A percentile compares a stretch with the other conserved stretches of the same genome.
phyloP scores from a whole-genome alignment of 1,140 invertebrate genomes.

The Drosophila mayri region DNA sequence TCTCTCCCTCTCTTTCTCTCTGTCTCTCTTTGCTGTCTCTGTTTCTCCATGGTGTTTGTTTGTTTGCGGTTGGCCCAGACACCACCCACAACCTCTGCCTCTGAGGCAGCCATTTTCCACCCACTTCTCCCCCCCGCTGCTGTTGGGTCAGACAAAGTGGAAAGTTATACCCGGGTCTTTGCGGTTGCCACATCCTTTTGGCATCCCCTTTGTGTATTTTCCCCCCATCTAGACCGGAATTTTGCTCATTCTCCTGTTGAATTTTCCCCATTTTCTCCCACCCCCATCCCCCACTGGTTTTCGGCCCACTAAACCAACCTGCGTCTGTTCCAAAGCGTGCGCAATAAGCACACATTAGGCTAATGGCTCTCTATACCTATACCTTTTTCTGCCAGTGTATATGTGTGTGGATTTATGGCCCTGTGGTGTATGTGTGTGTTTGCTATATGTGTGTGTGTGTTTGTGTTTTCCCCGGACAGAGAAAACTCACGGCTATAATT shows the following conservation, averaged over 20 bases:
- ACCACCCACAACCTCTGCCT: slow-evolving; percentile 4
- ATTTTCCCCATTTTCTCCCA: slow-evolving; percentile 10
- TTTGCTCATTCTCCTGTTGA: background rate
- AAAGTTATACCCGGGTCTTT: slow-evolving; percentile 30
- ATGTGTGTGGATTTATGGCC: slow-evolving; percentile 5
- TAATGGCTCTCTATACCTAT: slow-evolving; percentile 59
- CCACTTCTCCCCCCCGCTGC: slow-evolving; percentile 3
- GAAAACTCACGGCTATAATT: slow-evolving; percentile 61
- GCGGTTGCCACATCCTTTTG: slow-evolving; percentile 41
- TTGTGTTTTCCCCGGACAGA: slow-evolving; percentile 45
- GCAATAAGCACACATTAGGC: slow-evolving; percentile 82
- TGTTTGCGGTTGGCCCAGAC: slow-evolving; percentile 50
- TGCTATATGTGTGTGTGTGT: slow-evolving; percentile 27
- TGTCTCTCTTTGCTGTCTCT: slow-evolving; percentile 28
- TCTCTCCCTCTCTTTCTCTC: slow-evolving; percentile 40
- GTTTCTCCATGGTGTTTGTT: slow-evolving; percentile 36
- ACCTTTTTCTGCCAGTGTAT: slow-evolving; percentile 18
- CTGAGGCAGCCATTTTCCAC: background rate
- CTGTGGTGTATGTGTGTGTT: slow-evolving; percentile 18
- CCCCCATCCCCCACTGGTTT: slow-evolving; percentile 1
- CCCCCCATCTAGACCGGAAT: background rate
- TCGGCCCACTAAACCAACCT: slow-evolving; percentile 44
- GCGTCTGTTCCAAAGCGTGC: slow-evolving; percentile 73
- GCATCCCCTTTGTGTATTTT: slow-evolving; percentile 8
- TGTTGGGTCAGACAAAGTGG: slow-evolving; percentile 40